Conservation (phyloP, 2,113 vertebrate genomes). For the Otocyon megalotis region DNA sequence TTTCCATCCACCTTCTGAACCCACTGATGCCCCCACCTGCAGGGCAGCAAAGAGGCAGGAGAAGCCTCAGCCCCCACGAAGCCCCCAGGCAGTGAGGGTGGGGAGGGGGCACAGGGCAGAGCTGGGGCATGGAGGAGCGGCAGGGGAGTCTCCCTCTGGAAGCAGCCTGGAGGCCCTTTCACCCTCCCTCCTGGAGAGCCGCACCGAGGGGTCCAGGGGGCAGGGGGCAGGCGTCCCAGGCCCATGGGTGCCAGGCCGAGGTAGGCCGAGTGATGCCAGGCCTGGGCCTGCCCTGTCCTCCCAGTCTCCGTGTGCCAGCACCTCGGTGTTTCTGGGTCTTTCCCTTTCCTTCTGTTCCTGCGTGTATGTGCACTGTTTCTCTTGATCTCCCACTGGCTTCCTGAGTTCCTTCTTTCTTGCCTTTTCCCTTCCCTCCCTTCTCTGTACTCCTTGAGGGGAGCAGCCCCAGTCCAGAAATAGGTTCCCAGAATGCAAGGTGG, state of each 20-base stretch:
- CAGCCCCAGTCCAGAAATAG: not conserved
- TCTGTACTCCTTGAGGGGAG: not conserved
- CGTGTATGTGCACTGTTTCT: accelerated
- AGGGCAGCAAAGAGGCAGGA: not conserved
- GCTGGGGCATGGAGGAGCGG: not conserved
- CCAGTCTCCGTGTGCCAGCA: no score
- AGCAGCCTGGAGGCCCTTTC: not conserved
- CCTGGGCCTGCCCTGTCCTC: not conserved
- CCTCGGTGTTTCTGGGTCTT: not conserved
- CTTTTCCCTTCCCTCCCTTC: not conserved
- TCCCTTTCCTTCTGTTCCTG: not conserved
- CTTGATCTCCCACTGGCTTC: not conserved
- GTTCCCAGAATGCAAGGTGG: not conserved
- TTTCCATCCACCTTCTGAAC: not conserved
- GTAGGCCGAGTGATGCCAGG: not conserved
- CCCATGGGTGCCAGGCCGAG: not conserved
- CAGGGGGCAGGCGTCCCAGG: not conserved
- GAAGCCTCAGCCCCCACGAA: not conserved
- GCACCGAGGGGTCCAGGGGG: not conserved
- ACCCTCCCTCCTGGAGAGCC: not conserved
- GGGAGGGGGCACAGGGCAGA: not conserved
- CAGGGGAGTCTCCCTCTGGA: not conserved
- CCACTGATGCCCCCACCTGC: accelerated
- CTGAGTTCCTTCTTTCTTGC: not conserved
- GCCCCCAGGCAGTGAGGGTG: not conserved